Evolutionary conservation across 2,113 vertebrate genomes (phyloP).

Genomic region (zebrafish (Danio rerio)): DNA sequence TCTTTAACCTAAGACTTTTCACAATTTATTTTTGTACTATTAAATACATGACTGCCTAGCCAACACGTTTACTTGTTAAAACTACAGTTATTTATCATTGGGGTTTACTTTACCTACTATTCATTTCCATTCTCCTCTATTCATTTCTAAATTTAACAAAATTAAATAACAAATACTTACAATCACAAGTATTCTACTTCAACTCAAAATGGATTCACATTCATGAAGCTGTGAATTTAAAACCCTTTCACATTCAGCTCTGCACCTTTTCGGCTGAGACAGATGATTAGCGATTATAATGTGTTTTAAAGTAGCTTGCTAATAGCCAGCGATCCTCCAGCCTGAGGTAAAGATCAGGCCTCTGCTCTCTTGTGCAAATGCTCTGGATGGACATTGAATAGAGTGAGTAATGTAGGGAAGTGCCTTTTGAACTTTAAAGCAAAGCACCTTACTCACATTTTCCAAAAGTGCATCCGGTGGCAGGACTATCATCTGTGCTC

Average conservation of each 20-base stretch:
- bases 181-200: neutral
- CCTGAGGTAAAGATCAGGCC: neutral
- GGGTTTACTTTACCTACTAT: no score
- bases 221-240: neutral
- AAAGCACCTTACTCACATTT: constrained; percentile 65
- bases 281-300: neutral
- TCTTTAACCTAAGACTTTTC: no score
- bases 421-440: constrained; percentile 67
- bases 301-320: neutral
- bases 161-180: no score
- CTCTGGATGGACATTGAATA: constrained; percentile 31
- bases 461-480: constrained; percentile 51
- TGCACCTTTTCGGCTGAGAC: neutral
- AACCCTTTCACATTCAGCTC: neutral
- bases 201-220: neutral
- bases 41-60: no score
- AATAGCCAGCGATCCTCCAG: neutral
- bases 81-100: neutral
- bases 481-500: constrained; percentile 48
- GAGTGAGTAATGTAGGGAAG: constrained; percentile 65
- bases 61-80: no score
- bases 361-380: neutral
- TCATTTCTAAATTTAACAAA: neutral
- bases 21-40: no score
- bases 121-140: neutral